Evolutionary conservation across 2,888 invertebrate genomes (phyloP), one percentile per base, ranked within the genome.

Genomic region (Heliconius aoede): DNA sequence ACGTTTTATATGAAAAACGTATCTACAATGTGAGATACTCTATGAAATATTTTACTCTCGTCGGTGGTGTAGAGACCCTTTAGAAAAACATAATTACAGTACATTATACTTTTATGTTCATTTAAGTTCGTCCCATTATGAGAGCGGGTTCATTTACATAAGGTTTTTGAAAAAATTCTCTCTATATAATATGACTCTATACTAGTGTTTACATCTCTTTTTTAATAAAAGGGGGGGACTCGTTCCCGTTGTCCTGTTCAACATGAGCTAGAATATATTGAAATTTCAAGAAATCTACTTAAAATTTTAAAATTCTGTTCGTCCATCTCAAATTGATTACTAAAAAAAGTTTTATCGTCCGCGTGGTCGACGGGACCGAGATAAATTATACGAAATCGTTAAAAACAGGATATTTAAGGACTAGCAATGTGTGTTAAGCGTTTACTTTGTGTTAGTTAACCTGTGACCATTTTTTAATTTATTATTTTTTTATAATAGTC

Each of bases 391-490:
- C 69, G 69, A 55, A 69, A 69, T 55, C 55, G 69, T 69, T 69
- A 69, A 55, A 65, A 69, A 69, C 69, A 69, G 69, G 69, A 69
- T 69, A 69, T 69, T 69, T 69, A 69, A 69, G 69, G 55, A 69
- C 69, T 69, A 69, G 69, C 69, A 32, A 69, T 69, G 69, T 68
- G 68, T 69, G 69, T 69, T 69, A 55, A 69, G 55, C 30, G 55
- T 55, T 51, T 69, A 69, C 30, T 36, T 40, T 65, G n/a, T 51
- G 55, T 69, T 30, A 69, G 55, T 30, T 32, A 30, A 30, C 21
- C 69, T 55, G 51, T 28, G 51, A 28, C 51, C 7, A 51, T 68
- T 68, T 24, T 46, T 46, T 46, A 18, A 46, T n/a, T n/a, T n/a
- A n/a, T 46, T 18, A 40, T 18, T 46, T 46, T 46, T 18, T 46